These are phyloP conservation scores for Phania funesta DNA, from an alignment of 2,888 invertebrate species.

Conservation along the genomic window DNA sequence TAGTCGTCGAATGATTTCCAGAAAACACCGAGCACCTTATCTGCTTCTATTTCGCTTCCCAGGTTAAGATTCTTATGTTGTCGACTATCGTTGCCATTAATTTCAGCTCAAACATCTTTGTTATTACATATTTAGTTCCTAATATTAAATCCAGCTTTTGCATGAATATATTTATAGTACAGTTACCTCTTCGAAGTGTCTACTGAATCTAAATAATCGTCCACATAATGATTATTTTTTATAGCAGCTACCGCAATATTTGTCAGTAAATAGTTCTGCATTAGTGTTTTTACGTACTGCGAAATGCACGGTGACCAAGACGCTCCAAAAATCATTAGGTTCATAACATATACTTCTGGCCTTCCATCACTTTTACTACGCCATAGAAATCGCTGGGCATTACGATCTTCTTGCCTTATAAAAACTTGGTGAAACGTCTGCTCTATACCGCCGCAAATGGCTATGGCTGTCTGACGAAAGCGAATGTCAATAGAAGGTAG, in stretches of 20 bases:
- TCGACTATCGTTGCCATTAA: neutral
- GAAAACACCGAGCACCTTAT: constrained; percentile 40
- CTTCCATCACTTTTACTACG: constrained; percentile 9
- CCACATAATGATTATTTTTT: no score
- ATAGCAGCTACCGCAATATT: no score
- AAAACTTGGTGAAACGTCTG: constrained; percentile 50
- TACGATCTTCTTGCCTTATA: constrained; percentile 36
- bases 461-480: constrained; percentile 18
- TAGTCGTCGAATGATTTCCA: constrained; percentile 42
- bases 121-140: constrained; percentile 10
- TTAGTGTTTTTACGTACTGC: no score
- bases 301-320: neutral
- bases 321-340: neutral
- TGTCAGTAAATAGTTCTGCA: no score
- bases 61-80: constrained; percentile 24
- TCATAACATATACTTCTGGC: no score
- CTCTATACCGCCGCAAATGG: constrained; percentile 38
- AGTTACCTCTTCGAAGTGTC: constrained; percentile 23
- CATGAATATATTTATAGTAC: constrained; percentile 1
- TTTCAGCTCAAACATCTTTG: neutral
- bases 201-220: constrained; percentile 33
- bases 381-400: constrained; percentile 47
- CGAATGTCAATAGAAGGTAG: constrained; percentile 1
- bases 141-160: constrained; percentile 4
- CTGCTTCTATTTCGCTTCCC: constrained; percentile 11